Evolutionary conservation across 2,888 invertebrate species (phyloP).

Genomic region (Odontomyia ornata): DNA sequence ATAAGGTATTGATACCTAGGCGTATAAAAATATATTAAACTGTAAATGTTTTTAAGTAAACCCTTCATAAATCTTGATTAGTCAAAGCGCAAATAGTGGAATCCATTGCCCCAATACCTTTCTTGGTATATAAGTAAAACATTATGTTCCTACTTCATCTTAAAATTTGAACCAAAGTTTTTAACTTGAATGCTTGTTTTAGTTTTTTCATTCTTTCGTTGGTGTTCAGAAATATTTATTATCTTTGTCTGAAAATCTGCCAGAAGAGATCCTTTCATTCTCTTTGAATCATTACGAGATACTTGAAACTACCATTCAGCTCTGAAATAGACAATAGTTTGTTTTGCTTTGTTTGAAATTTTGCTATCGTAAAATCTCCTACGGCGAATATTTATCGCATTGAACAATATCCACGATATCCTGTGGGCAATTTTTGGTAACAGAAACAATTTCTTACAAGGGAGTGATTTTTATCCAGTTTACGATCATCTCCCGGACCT

Average conservation of each 20-base stretch:
- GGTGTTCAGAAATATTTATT: background rate
- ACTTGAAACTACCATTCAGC: conserved; percentile 8
- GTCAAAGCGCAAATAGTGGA: too few species aligned
- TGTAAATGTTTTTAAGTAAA: too few species aligned
- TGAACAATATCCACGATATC: conserved; percentile 18
- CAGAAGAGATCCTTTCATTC: background rate
- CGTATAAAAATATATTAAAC: too few species aligned
- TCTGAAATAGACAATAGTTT: background rate
- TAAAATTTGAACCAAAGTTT: too few species aligned
- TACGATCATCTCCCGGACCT: conserved; percentile 36
- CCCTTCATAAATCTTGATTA: too few species aligned
- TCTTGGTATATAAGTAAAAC: too few species aligned
- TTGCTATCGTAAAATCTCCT: conserved; percentile 27
- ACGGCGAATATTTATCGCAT: conserved; percentile 21
- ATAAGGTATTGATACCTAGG: too few species aligned
- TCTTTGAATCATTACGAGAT: conserved; percentile 3
- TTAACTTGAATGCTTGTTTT: too few species aligned
- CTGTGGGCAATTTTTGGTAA: conserved; percentile 41
- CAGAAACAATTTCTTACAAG: conserved; percentile 29
- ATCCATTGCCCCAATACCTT: too few species aligned
- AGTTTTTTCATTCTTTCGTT: background rate
- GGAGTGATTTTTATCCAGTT: conserved; percentile 38
- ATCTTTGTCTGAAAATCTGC: background rate
- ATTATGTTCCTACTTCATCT: too few species aligned
- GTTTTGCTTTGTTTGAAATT: conserved; percentile 8